Base-by-base conservation (phyloP, 2,113 vertebrate species). In the Athene noctua region DNA sequence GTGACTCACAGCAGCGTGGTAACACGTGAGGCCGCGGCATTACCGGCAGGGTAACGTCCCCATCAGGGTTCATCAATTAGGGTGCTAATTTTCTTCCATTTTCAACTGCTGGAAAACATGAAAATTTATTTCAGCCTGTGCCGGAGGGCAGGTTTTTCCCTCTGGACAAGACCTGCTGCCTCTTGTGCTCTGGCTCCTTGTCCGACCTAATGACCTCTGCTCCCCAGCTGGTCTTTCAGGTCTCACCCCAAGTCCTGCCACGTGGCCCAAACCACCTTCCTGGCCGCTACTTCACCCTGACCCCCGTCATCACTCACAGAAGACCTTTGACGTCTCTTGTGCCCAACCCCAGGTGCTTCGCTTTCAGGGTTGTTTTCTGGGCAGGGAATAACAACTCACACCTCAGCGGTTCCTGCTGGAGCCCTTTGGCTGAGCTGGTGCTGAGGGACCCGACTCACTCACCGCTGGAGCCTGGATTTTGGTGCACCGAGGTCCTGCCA, bases 181-280 rank as follows among this genome's bases (percentile, higher is more conserved):
- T 65, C 38, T n/a, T 2, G 1, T 1, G 2, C 9, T 26, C 44
- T 19, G 18, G 18, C 1, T 54, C 11, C 34, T 84, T 0, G 0
- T 65, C 38, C 38, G 22, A 29, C 18, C 34, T 58, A 22, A 27
- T 5, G 22, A 54, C 38, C 5, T 49, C 51, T 34, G 58, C 40
- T 54, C 59, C 15, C 36, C 34, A 21, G 13, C n/a, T 58, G 29
- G 15, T 46, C 14, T 17, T 77, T 51, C 46, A 61, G 34, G 12
- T 38, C 54, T 52, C 34, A 29, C 12, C 27, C 10, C 2, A 1
- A 22, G 38, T 62, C 32, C 47, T 20, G 20, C 9, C 0, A 1
- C 0, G 0, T 20, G 40, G 36, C 13, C 59, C 47, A 62, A n/a
- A 13, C 12, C 5, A 1, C 47, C 29, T 58, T 16, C 1, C 13